These are phyloP conservation scores for Aleiodes testaceus DNA, from an alignment of 2,888 invertebrate genomes.

Conservation along the genomic window DNA sequence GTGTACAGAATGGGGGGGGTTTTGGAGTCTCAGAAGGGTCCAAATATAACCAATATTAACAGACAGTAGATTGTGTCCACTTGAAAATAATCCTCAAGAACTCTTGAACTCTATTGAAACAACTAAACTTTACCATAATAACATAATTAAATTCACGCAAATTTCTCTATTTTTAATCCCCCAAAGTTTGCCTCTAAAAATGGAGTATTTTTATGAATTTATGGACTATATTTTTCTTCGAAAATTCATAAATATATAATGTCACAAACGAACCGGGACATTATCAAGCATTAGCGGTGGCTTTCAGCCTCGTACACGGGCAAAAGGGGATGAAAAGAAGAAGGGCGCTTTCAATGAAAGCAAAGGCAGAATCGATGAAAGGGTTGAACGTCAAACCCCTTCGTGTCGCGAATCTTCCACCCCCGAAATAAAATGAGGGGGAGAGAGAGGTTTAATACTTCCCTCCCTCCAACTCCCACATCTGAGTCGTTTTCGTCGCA, in stretches of 20 bases:
- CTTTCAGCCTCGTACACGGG: conserved; percentile 56
- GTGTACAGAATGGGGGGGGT: not conserved
- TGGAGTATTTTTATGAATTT: too few relatives aligned
- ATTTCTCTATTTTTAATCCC: too few relatives aligned
- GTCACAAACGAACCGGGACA: conserved; percentile 51
- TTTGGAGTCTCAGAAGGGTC: not conserved
- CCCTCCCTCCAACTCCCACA: conserved; percentile 40
- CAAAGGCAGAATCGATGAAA: conserved; percentile 72
- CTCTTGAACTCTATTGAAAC: conserved; percentile 8
- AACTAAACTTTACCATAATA: too few relatives aligned
- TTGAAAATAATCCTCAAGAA: conserved; percentile 1
- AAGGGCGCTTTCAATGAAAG: conserved; percentile 41
- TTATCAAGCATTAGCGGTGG: conserved; percentile 68
- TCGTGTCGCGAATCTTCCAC: conserved; percentile 69
- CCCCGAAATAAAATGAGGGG: conserved; percentile 35
- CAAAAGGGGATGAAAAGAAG: conserved; percentile 47
- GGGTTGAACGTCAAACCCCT: conserved; percentile 72
- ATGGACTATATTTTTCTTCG: not conserved
- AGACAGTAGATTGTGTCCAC: conserved; percentile 23
- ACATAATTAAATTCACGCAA: too few relatives aligned
- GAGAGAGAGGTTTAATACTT: conserved; percentile 30
- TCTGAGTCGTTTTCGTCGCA: conserved; percentile 56
- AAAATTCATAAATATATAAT: conserved; percentile 5
- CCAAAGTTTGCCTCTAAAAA: too few relatives aligned
- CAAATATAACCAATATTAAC: conserved; percentile 9